Conservation (phyloP, 2,888 invertebrate genomes). For the Pogonocherus hispidulus region DNA sequence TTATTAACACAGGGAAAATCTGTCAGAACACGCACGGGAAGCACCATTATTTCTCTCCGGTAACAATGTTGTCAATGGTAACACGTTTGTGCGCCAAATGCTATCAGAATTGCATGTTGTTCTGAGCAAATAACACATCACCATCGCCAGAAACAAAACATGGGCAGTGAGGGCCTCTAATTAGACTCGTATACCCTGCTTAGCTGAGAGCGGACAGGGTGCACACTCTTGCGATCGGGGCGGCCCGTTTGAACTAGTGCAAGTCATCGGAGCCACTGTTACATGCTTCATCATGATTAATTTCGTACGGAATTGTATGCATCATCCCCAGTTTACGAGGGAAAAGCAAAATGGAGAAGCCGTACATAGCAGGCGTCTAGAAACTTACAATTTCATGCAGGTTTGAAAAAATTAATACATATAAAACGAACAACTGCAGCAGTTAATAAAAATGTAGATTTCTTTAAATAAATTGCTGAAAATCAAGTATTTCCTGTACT, state of each 20-base stretch:
- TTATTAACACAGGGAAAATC: not conserved
- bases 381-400: no score
- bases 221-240: slow-evolving; percentile 41
- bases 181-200: slow-evolving; percentile 56
- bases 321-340: slow-evolving; percentile 47
- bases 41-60: not conserved
- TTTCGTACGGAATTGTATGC: slow-evolving; percentile 55
- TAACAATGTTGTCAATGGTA: slow-evolving; percentile 32
- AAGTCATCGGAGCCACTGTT: slow-evolving; percentile 48
- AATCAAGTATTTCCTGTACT: no score
- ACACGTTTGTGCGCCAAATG: slow-evolving; percentile 18
- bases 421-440: no score
- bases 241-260: slow-evolving; percentile 54
- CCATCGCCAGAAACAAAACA: slow-evolving; percentile 51
- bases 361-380: no score
- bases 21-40: not conserved
- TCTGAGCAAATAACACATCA: slow-evolving; percentile 32
- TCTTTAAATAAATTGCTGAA: no score
- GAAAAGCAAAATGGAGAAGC: not conserved
- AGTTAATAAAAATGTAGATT: no score
- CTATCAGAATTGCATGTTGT: slow-evolving; percentile 32
- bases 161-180: slow-evolving; percentile 52
- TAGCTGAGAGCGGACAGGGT: slow-evolving; percentile 50
- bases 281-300: slow-evolving; percentile 64
- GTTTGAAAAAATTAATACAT: no score